Conservation (phyloP, 2,797 vertebrate species). For the Tapera naevia region DNA sequence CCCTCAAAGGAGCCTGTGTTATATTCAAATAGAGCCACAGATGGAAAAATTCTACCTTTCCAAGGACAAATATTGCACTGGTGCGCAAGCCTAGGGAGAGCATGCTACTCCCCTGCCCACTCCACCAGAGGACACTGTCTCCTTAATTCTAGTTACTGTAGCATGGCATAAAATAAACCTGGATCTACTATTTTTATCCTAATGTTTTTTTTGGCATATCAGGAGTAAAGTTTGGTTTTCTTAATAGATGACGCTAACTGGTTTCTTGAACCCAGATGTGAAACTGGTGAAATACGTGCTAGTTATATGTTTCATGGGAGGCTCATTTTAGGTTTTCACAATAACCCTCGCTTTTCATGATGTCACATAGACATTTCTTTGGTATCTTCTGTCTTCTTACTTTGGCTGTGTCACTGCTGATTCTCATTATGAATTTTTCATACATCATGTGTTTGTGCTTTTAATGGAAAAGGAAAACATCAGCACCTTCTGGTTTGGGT, state of each 20-base stretch:
- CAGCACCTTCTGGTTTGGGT: conserved; percentile 3
- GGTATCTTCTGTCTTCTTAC: background rate
- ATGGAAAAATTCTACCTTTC: background rate
- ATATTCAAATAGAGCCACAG: background rate
- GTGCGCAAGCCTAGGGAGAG: background rate
- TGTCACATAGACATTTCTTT: background rate
- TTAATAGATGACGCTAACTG: background rate
- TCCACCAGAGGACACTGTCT: background rate
- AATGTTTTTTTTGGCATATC: background rate
- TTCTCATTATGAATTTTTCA: conserved; percentile 22
- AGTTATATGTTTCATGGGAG: background rate
- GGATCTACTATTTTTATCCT: background rate
- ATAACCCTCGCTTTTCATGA: background rate
- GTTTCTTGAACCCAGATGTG: background rate
- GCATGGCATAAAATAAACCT: background rate
- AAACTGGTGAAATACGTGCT: background rate
- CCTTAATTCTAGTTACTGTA: background rate
- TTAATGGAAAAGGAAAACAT: conserved; percentile 2
- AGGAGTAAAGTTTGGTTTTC: background rate
- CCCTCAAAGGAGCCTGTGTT: background rate
- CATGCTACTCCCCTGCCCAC: fast-evolving
- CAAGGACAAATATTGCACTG: background rate
- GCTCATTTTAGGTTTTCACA: background rate
- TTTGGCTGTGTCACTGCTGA: background rate
- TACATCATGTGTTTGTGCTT: conserved; percentile 9